Evolutionary conservation across 2,888 invertebrate species (phyloP).

Genomic region (Ophioninae sp.): DNA sequence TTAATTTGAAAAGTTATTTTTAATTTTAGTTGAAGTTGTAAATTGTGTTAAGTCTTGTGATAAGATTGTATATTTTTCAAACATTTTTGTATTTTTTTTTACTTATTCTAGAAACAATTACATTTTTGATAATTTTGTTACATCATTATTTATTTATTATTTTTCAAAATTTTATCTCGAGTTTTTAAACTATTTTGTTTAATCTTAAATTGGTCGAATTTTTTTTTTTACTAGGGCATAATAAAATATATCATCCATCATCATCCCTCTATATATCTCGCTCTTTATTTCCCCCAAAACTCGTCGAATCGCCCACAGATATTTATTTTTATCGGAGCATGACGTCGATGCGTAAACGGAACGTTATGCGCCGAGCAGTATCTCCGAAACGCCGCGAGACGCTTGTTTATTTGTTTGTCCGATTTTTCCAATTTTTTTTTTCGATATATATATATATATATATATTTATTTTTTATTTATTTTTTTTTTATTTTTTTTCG

Average conservation of each 20-base stretch:
- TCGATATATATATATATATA: too few relatives aligned
- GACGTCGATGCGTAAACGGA: conserved; percentile 12
- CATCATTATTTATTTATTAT: too few relatives aligned
- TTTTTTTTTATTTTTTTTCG: not conserved
- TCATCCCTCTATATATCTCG: conserved; percentile 3
- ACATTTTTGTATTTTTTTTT: too few relatives aligned
- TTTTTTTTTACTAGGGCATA: too few relatives aligned
- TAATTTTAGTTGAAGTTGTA: too few relatives aligned
- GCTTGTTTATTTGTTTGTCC: conserved; percentile 5
- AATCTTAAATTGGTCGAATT: too few relatives aligned
- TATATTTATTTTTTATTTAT: not conserved
- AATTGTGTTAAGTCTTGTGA: too few relatives aligned
- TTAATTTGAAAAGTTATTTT: too few relatives aligned
- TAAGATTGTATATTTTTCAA: too few relatives aligned
- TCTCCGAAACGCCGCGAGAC: conserved; percentile 5
- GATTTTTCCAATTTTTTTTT: not conserved
- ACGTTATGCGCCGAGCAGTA: not conserved
- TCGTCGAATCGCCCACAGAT: conserved; percentile 35
- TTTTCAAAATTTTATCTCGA: too few relatives aligned
- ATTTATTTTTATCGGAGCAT: conserved; percentile 49
- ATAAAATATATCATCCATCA: not conserved
- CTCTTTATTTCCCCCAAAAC: conserved; percentile 11
- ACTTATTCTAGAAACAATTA: not conserved
- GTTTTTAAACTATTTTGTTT: too few relatives aligned
- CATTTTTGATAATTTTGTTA: not conserved